Conservation (phyloP, 2,888 invertebrate genomes). For the Strigamia transsilvanica region DNA sequence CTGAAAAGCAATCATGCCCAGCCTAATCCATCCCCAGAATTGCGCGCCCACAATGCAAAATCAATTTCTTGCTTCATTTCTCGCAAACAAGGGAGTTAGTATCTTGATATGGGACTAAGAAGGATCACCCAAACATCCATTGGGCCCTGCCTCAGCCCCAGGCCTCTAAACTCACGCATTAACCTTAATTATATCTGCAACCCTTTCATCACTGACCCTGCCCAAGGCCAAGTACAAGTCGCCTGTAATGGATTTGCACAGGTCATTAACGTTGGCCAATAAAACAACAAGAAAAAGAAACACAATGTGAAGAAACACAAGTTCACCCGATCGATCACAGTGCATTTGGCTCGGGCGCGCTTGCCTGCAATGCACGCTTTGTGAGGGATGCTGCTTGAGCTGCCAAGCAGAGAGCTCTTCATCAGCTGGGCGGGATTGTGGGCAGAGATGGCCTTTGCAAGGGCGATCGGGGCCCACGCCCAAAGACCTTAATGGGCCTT, state of each 20-base stretch:
- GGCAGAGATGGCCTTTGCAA: no score
- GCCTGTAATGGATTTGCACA: neutral
- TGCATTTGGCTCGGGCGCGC: no score
- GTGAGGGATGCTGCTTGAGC: no score
- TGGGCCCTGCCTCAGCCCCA: neutral
- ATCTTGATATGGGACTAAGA: neutral
- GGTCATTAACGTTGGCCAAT: constrained; percentile 14
- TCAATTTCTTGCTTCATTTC: neutral
- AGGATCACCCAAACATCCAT: neutral
- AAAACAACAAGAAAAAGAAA: neutral
- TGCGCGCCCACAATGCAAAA: neutral
- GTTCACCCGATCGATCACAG: no score
- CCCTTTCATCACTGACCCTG: neutral
- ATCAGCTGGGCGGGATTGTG: no score
- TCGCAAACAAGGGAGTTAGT: neutral
- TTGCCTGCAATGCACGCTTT: no score
- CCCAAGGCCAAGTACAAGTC: neutral
- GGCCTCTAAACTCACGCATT: constrained; percentile 1
- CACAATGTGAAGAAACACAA: no score
- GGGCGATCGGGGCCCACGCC: no score
- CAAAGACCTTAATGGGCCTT: no score
- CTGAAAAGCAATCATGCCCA: no score
- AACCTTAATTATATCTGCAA: neutral
- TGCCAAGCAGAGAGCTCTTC: no score
- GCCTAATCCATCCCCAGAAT: neutral